These are phyloP conservation scores for Cyrtorhinus lividipennis DNA, from an alignment of 1,140 invertebrate species.

Conservation along the genomic window DNA sequence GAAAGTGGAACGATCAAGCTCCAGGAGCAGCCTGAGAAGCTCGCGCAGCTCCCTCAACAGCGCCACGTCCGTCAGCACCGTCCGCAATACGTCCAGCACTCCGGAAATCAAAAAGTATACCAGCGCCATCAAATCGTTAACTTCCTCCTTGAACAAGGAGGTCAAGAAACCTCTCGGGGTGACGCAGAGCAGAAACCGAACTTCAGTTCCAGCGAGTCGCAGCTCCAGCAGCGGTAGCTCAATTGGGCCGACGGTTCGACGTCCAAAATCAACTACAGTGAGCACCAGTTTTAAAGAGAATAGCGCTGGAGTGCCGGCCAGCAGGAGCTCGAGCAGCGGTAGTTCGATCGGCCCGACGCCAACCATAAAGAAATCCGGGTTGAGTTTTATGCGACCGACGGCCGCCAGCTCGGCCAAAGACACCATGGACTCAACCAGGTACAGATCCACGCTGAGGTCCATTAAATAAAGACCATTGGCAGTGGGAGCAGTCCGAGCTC, in stretches of 20 bases:
- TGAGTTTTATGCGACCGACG: constrained; percentile 47
- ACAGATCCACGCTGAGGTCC: constrained; percentile 23
- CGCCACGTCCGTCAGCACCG: constrained; percentile 61
- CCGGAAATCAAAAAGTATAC: constrained; percentile 27
- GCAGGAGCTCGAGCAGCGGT: constrained; percentile 53
- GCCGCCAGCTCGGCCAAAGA: constrained; percentile 44
- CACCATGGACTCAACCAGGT: constrained; percentile 23
- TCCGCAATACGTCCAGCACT: constrained; percentile 45
- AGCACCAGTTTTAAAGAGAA: constrained; percentile 32
- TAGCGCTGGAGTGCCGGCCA: constrained; percentile 40
- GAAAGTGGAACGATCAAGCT: constrained; percentile 43
- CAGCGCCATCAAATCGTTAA: constrained; percentile 27
- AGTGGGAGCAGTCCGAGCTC: no score
- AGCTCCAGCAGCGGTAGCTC: constrained; percentile 58
- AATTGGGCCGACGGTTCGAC: constrained; percentile 33
- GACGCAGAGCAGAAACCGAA: constrained; percentile 24
- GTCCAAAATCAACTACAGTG: constrained; percentile 22
- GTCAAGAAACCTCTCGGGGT: constrained; percentile 29
- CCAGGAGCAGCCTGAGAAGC: constrained; percentile 57
- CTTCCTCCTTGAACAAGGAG: constrained; percentile 27
- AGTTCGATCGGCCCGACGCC: constrained; percentile 42
- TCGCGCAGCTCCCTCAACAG: constrained; percentile 69
- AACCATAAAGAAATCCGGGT: constrained; percentile 25
- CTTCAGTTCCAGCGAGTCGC: constrained; percentile 45
- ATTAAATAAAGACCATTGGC: no score